Evolutionary conservation across 2,797 vertebrate species (phyloP), one percentile per base, ranked within the genome.

Genomic region (Molossus alvarezi): DNA sequence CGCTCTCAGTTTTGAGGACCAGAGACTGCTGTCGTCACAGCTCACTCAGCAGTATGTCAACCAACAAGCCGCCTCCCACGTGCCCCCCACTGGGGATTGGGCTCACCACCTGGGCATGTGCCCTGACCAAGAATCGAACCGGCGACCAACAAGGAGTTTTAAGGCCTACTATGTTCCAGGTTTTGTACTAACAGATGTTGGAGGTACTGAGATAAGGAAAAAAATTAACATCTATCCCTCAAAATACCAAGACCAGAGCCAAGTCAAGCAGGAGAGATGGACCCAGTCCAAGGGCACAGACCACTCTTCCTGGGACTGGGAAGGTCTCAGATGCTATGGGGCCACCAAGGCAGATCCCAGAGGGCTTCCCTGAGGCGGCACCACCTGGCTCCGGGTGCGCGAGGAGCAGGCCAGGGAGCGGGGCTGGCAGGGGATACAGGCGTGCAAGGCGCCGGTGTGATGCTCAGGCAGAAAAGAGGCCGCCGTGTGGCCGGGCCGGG

Each of bases 321-420:
- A 11, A 3, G 17, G 10, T 2, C 11, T 9, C 2, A 0, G 29
- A 3, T 1, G 7, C 75, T 20, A 3, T 21, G 48, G 58, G 4
- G 0, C 41, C 27, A 45, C 0, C 0, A 25, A 9, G 18, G 53
- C 8, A 10, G 60, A 14, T 64, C 80, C 33, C 0, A 0, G 65
- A 58, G 81, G 60, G 33, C 72, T 75, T 75, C 88, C 73, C 23
- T 8, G 51, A 41, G 57, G 76, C 25, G 0, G 60, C 10, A 4
- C 33, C 7, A 0, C 9, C 23, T 1, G 27, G 51, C 48, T 1
- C 17, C 33, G 33, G 23, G 57, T 10, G 55, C 41, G 45, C 6
- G 17, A 58, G 14, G 17, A 14, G 21, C 29, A 3, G 76, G 5
- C 14, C 17, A 33, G 48, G 6, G 37, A 27, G 60, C 1, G 3